Evolutionary conservation across 2,797 vertebrate genomes (phyloP), one percentile per base, ranked within the genome.

Genomic region (Denticeps clupeoides): DNA sequence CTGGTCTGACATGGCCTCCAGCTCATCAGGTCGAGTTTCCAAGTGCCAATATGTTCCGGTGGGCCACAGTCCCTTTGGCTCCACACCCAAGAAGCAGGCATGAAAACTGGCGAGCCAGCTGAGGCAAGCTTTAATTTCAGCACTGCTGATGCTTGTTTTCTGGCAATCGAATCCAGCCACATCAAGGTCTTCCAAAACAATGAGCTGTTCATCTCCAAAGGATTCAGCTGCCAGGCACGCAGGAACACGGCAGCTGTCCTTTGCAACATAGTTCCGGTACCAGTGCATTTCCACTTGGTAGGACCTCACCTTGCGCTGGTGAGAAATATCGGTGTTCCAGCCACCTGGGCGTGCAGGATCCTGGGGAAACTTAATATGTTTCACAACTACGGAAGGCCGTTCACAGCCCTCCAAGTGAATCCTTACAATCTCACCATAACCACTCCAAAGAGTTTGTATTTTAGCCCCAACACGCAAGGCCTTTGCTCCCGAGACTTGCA

Each of bases 41-140:
- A 86, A 70, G 63, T 85, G 84, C 84, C 84, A 86, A 65, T 85
- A 86, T 22, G 84, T 85, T 0, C 84, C 84, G 1, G 82, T 47
- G 0, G 80, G 67, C 84, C 84, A 85, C 47, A 86, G 68, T 1
- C 82, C 80, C 2, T 70, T 66, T 0, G 80, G 77, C 0, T 45
- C 6, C 7, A 66, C 65, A 0, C 67, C 72, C 38, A 86, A 46
- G 64, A 85, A 86, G 52, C 74, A 65, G 11, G 70, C 77, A 3
- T 85, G 84, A 59, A 86, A 86, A 58, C 72, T 66, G 48, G 82
- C 84, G 0, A 86, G 74, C 84, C 84, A 85, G 23, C 69, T 60
- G 41, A 86, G 71, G 12, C 82, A 85, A 1, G 76, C 70, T 53
- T 60, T 75, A 7, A 76, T 72, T 59, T 83, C 82, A n/a, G 21